These are phyloP conservation scores for Sialia sialis DNA, from an alignment of 2,113 vertebrate genomes.

Conservation along the genomic window DNA sequence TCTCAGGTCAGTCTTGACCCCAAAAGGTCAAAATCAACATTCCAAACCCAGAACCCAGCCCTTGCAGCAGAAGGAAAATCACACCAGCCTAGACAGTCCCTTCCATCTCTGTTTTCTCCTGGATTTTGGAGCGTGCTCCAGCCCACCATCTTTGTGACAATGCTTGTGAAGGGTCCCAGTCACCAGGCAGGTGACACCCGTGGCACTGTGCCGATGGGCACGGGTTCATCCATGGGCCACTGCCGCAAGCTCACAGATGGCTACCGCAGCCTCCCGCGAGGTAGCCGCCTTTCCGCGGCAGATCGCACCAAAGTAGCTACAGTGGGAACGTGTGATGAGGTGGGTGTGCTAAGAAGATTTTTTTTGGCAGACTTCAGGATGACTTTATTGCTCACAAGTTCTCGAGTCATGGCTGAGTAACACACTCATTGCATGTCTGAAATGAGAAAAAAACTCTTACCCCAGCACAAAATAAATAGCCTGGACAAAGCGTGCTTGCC, in stretches of 20 bases:
- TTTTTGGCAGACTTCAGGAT: conserved; percentile 58
- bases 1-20: neutral
- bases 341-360: conserved; percentile 59
- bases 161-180: neutral
- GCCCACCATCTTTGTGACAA: neutral
- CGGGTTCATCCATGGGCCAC: neutral
- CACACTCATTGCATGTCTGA: conserved; percentile 37
- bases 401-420: conserved; percentile 65
- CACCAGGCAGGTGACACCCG: neutral
- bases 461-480: conserved; percentile 48
- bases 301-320: conserved; percentile 22
- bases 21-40: neutral
- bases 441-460: neutral
- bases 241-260: conserved; percentile 2
- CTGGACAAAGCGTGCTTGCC: neutral
- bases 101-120: neutral
- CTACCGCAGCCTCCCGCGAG: neutral
- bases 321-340: conserved; percentile 60
- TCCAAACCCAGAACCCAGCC: neutral
- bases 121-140: neutral
- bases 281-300: conserved; percentile 2
- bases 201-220: neutral
- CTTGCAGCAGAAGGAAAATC: neutral
- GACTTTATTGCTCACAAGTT: conserved; percentile 68
- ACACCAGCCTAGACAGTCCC: neutral